Base-by-base conservation (phyloP, 2,113 vertebrate genomes). In the Forbesichthys papilliferus region DNA sequence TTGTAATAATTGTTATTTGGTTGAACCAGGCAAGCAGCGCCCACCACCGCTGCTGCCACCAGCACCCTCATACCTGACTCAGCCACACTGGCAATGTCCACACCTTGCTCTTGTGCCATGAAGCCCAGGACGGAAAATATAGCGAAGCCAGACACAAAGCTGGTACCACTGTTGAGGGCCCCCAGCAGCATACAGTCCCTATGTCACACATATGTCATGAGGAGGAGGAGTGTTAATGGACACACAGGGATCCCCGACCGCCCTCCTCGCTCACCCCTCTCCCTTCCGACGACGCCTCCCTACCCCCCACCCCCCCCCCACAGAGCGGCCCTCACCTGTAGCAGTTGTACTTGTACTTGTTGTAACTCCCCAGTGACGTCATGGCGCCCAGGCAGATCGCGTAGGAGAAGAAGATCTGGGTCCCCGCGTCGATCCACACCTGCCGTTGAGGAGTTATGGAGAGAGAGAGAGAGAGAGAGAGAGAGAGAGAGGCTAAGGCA, bases 71-170 rank as follows among this genome's bases (percentile, higher is more conserved):
- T 98, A 99, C 98, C 98, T 99, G 98, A 99, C 96, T 99, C 97
- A 94, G 98, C 98, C 93, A 99, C 98, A 95, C 98, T 96, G 83
- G 96, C 96, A 96, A 99, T 99, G 96, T 99, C 94, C 96, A 99
- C 96, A 95, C 96, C 97, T 98, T 99, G 98, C 87, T 99, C 97
- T 96, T 99, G 97, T 95, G 98, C 98, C 98, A 99, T 99, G 96
- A 99, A 99, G 95, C 98, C 98, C 95, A 99, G 98, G 96, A 99
- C 93, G 96, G 97, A 99, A 96, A 99, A 99, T 96, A 99, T 99
- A 95, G 98, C 98, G 95, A 99, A 99, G 95, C 98, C 98, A 94
- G 97, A 99, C 94, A 99, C 96, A 97, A 99, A 99, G 94, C 97
- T 99, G 95, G 98, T 99, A 94, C 95, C 96, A 90, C 96, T 99